Conservation (phyloP, 2,888 invertebrate species). For the Ommatoiulus sabulosus region DNA sequence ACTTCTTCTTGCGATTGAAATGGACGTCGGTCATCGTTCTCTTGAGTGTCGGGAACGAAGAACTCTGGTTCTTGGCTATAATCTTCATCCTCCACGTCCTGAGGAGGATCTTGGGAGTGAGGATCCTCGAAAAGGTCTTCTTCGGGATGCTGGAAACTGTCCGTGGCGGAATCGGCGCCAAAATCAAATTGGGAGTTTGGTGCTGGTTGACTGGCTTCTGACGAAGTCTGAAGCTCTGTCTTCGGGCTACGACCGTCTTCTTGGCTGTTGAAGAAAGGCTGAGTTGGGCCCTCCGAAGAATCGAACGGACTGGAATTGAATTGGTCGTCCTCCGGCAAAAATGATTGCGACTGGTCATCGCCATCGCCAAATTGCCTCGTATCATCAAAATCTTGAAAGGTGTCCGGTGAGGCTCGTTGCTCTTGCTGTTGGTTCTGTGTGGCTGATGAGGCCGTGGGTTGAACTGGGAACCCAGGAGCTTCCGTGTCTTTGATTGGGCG, state of each 20-base stretch:
- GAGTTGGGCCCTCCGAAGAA: slow-evolving; percentile 10
- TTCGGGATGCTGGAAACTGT: background rate
- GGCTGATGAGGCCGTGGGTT: background rate
- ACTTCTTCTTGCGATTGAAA: slow-evolving; percentile 48
- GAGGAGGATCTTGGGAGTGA: slow-evolving; percentile 16
- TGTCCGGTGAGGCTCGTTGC: background rate
- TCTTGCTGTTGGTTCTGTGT: background rate
- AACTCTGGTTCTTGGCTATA: slow-evolving; percentile 49
- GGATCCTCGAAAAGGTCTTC: slow-evolving; percentile 50
- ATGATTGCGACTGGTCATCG: background rate
- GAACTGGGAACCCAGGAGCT: background rate
- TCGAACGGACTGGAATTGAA: slow-evolving; percentile 29
- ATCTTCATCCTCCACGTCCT: slow-evolving; percentile 50
- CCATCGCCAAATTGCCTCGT: slow-evolving; percentile 38
- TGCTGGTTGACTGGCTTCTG: background rate
- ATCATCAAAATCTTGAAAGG: background rate
- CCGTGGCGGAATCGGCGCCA: background rate
- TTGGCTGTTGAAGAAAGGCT: background rate
- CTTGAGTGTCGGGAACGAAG: slow-evolving; percentile 25
- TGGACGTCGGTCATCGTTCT: background rate
- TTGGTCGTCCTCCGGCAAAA: background rate
- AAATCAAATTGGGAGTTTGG: slow-evolving; percentile 36
- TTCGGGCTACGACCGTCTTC: background rate
- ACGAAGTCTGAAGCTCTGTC: background rate
- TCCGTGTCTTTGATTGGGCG: background rate